Percentiles rank a stretch among this genome's conserved stretches.
phyloP scores from a whole-genome alignment of 2,888 invertebrate genomes.

The Cephus sareptanus region DNA sequence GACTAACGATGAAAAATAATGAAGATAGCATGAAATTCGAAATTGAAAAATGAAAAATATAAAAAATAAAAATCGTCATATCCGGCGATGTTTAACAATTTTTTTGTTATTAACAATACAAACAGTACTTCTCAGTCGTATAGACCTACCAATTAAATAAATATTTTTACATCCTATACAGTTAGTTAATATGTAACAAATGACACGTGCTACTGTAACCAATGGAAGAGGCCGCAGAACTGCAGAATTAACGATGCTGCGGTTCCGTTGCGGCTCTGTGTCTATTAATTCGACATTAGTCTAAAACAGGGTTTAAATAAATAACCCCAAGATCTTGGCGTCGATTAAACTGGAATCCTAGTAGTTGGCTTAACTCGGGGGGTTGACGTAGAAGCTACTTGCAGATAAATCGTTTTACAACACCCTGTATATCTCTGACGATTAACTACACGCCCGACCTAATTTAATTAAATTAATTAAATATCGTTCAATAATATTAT shows the following conservation, averaged over 20 bases:
- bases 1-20: neutral
- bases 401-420: neutral
- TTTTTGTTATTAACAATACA: too few species aligned
- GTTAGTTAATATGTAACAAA: neutral
- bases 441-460: neutral
- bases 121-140: too few species aligned
- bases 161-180: neutral
- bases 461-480: neutral
- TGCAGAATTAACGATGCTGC: slow-evolving; percentile 54
- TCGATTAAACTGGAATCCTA: slow-evolving; percentile 9
- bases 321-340: slow-evolving; percentile 46
- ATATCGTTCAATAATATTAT: neutral
- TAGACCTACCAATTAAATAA: neutral
- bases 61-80: too few species aligned
- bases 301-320: slow-evolving; percentile 55
- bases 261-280: slow-evolving; percentile 49
- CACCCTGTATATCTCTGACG: neutral
- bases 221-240: slow-evolving; percentile 42
- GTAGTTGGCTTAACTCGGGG: neutral
- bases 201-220: slow-evolving; percentile 9
- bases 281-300: slow-evolving; percentile 58
- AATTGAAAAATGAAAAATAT: neutral
- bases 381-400: neutral
- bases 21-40: neutral
- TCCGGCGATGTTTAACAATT: neutral